Evolutionary conservation across 2,888 invertebrate species (phyloP).

Genomic region (Strigamia transsilvanica): DNA sequence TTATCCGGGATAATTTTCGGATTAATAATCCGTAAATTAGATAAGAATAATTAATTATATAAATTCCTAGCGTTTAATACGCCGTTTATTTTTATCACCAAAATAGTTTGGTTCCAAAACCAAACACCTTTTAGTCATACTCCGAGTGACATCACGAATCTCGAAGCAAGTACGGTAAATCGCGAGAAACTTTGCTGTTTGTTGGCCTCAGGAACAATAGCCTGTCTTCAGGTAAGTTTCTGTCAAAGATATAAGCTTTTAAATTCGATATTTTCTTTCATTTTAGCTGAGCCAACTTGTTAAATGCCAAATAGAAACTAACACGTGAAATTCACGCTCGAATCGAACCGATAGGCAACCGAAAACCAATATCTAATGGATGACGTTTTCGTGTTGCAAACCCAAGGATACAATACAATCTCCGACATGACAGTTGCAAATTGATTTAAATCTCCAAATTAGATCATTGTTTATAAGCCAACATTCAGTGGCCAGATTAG

Average conservation of each 20-base stretch:
- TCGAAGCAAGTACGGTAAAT: slow-evolving; percentile 27
- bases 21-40: too few relatives aligned
- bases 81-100: too few relatives aligned
- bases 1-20: too few relatives aligned
- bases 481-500: neutral
- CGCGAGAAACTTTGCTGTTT: slow-evolving; percentile 43
- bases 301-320: neutral
- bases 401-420: slow-evolving; percentile 16
- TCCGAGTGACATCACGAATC: slow-evolving; percentile 21
- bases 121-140: neutral
- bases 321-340: neutral
- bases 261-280: slow-evolving; percentile 15
- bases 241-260: slow-evolving; percentile 1
- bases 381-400: neutral
- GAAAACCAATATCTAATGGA: neutral
- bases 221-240: slow-evolving; percentile 40
- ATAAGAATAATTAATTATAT: too few relatives aligned
- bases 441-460: neutral
- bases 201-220: slow-evolving; percentile 49
- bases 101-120: too few relatives aligned
- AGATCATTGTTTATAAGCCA: neutral
- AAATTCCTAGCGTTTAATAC: too few relatives aligned
- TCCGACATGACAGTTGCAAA: slow-evolving; percentile 50
- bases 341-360: neutral
- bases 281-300: neutral